Conservation (phyloP, 2,888 invertebrate species). For the Leptopilina syphax region DNA sequence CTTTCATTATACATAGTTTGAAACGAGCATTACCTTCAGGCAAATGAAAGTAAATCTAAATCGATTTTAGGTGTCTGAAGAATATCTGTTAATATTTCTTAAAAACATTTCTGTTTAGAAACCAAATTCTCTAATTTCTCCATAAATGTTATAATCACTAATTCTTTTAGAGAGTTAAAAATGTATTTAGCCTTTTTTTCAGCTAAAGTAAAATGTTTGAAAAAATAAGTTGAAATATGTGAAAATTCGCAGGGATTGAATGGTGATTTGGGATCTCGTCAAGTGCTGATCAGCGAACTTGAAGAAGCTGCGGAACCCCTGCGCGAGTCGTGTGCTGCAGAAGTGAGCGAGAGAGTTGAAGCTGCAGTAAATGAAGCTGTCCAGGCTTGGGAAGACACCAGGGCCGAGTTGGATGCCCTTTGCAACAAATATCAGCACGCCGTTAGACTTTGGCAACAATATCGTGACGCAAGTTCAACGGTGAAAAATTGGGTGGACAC, state of each 20-base stretch:
- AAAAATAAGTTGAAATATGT: neutral
- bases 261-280: slow-evolving; percentile 86
- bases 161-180: too few species aligned
- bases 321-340: slow-evolving; percentile 83
- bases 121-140: too few species aligned
- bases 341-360: slow-evolving; percentile 85
- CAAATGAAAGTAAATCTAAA: neutral
- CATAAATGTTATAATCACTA: too few species aligned
- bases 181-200: too few species aligned
- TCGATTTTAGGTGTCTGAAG: too few species aligned
- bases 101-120: too few species aligned
- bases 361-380: slow-evolving; percentile 88
- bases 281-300: slow-evolving; percentile 85
- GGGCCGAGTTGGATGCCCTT: slow-evolving; percentile 85
- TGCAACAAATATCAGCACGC: slow-evolving; percentile 89
- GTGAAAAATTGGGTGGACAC: slow-evolving; percentile 87
- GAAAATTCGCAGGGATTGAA: slow-evolving; percentile 82
- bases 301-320: slow-evolving; percentile 85
- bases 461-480: slow-evolving; percentile 87
- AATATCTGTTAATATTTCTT: too few species aligned
- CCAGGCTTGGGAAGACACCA: slow-evolving; percentile 89
- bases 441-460: slow-evolving; percentile 88
- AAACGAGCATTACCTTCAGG: neutral
- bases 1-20: slow-evolving; percentile 1
- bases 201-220: too few species aligned